Evolutionary conservation across 2,888 invertebrate species (phyloP).

Genomic region (Sylvicola cinctus): DNA sequence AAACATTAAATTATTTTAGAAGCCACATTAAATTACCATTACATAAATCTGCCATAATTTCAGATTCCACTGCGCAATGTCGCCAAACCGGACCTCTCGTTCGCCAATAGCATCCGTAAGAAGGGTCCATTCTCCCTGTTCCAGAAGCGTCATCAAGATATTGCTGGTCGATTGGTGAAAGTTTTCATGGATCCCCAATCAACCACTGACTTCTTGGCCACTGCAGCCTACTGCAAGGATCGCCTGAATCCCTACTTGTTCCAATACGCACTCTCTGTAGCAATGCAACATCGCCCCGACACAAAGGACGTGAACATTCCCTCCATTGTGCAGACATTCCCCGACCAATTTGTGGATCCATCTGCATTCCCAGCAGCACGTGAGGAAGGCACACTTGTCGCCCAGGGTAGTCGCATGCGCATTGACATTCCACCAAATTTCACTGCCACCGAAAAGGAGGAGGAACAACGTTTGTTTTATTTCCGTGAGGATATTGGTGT

Average conservation of each 20-base stretch:
- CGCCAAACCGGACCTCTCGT: neutral
- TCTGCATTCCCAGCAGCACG: constrained; percentile 45
- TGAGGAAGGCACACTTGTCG: constrained; percentile 42
- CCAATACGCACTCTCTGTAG: constrained; percentile 58
- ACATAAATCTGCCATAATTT: no score
- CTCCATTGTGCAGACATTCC: constrained; percentile 57
- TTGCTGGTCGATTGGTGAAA: constrained; percentile 48
- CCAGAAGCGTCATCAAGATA: constrained; percentile 43
- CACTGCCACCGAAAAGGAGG: constrained; percentile 43
- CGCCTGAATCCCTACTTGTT: constrained; percentile 62
- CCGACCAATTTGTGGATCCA: constrained; percentile 62
- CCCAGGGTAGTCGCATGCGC: constrained; percentile 25
- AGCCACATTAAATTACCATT: no score
- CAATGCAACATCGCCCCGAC: constrained; percentile 38
- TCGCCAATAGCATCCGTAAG: neutral
- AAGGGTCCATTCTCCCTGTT: constrained; percentile 42
- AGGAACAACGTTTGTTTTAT: constrained; percentile 54
- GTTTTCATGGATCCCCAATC: constrained; percentile 40
- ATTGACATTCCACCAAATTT: constrained; percentile 43
- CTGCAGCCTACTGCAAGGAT: constrained; percentile 46
- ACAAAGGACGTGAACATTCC: constrained; percentile 35
- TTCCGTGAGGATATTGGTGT: constrained; percentile 61
- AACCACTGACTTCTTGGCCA: no score
- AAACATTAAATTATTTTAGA: neutral
- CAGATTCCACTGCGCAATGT: no score